Conservation (phyloP, 2,888 invertebrate genomes). For the Drosophila maculinotata region DNA sequence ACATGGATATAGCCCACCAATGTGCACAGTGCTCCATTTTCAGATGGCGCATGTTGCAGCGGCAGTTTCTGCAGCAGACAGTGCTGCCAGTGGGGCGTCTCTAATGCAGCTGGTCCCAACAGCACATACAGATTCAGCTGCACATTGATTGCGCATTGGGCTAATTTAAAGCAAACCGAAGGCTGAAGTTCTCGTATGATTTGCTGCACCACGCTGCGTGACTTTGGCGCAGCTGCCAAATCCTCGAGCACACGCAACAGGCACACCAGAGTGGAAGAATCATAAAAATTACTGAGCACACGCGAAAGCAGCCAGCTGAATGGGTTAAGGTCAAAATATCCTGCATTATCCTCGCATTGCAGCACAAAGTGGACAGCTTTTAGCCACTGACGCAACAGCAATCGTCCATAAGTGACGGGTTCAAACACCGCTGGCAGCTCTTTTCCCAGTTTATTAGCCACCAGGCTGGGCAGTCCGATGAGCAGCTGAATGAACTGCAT, state of each 20-base stretch:
- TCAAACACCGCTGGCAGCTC: constrained; percentile 87
- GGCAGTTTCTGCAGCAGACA: constrained; percentile 88
- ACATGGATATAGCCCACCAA: constrained; percentile 88
- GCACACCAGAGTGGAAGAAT: constrained; percentile 85
- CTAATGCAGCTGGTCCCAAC: constrained; percentile 85
- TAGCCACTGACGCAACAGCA: constrained; percentile 87
- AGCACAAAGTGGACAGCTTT: constrained; percentile 88
- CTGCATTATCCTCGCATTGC: constrained; percentile 60
- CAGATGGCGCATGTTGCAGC: constrained; percentile 86
- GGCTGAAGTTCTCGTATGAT: constrained; percentile 87
- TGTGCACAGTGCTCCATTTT: constrained; percentile 87
- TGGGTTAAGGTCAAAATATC: constrained; percentile 74
- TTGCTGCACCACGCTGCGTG: constrained; percentile 76
- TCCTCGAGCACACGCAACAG: constrained; percentile 87
- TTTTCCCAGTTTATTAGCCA: constrained; percentile 89
- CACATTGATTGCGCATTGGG: constrained; percentile 86
- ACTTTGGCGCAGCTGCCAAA: constrained; percentile 55
- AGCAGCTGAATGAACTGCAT: constrained; percentile 87
- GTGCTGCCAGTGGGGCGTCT: constrained; percentile 88
- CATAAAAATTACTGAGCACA: constrained; percentile 86
- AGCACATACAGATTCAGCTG: constrained; percentile 84
- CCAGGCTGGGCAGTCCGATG: constrained; percentile 89
- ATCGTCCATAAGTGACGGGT: constrained; percentile 87
- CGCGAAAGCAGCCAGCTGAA: constrained; percentile 88
- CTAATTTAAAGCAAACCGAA: constrained; percentile 84